phyloP scores from a whole-genome alignment of 2,113 vertebrate species.

The Prietella phreatophila region DNA sequence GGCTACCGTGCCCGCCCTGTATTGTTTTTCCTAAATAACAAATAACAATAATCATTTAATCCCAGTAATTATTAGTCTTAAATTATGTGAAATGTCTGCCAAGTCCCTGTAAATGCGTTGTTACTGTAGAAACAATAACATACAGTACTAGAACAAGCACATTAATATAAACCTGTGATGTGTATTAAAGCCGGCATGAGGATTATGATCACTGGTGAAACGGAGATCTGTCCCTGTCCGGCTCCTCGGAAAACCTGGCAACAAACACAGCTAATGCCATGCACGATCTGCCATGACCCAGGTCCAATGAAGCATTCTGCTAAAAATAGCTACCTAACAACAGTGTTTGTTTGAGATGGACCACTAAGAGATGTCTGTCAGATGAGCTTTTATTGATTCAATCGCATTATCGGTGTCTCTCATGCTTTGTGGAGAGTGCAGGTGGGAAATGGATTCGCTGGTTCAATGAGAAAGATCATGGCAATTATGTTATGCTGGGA shows the following conservation, averaged over 20 bases:
- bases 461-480: constrained; percentile 59
- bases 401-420: constrained; percentile 59
- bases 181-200: too few species aligned
- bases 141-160: not conserved
- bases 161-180: too few species aligned
- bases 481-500: constrained; percentile 53
- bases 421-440: constrained; percentile 42
- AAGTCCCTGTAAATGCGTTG: not conserved
- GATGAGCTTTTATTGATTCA: constrained; percentile 63
- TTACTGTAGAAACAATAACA: not conserved
- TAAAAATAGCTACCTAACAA: constrained; percentile 24
- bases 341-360: constrained; percentile 33
- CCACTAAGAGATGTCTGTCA: constrained; percentile 44
- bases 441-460: constrained; percentile 54
- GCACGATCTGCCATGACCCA: not conserved
- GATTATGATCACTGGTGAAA: not conserved
- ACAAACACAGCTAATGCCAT: not conserved
- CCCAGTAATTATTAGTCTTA: not conserved
- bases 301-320: constrained; percentile 2
- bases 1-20: too few species aligned
- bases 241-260: not conserved
- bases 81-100: not conserved
- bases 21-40: not conserved
- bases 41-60: not conserved
- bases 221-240: not conserved